Conservation (phyloP, 2,888 invertebrate species). For the Caenorhabditis imperialis region DNA sequence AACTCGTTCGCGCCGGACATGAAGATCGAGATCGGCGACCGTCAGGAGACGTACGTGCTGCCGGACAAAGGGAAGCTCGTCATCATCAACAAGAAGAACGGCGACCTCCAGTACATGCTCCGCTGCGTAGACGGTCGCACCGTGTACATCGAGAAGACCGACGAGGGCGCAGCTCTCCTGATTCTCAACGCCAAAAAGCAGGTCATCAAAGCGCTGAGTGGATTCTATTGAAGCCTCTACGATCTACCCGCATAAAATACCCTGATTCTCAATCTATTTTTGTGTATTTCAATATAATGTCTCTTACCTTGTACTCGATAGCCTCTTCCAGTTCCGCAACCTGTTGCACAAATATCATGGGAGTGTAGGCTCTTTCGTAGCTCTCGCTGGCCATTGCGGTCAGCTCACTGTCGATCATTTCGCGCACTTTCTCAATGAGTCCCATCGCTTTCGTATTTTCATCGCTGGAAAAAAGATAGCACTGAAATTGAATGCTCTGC, state of each 20-base stretch:
- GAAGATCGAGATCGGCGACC: conserved; percentile 27
- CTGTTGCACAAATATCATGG: conserved; percentile 95
- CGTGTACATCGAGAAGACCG: conserved; percentile 40
- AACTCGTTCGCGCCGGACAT: conserved; percentile 31
- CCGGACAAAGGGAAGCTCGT: conserved; percentile 45
- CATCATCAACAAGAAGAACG: conserved; percentile 25
- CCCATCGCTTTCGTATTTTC: conserved; percentile 79
- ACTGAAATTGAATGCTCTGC: too few relatives aligned
- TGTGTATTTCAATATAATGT: too few relatives aligned
- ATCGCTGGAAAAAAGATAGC: conserved; percentile 43
- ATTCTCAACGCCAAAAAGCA: conserved; percentile 29
- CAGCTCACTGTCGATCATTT: conserved; percentile 93
- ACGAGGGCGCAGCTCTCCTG: conserved; percentile 19
- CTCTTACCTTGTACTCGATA: conserved; percentile 86
- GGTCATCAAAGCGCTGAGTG: conserved; percentile 39
- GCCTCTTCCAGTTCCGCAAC: conserved; percentile 97
- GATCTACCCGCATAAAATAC: neutral
- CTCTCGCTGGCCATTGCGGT: conserved; percentile 97
- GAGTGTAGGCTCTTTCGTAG: conserved; percentile 87
- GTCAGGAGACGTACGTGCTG: conserved; percentile 15
- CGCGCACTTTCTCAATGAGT: conserved; percentile 90
- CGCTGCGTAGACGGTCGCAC: conserved; percentile 50
- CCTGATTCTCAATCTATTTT: too few relatives aligned
- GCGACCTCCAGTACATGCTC: conserved; percentile 43
- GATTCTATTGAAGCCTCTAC: conserved; percentile 11